These are phyloP conservation scores for Trigoniulus corallinus DNA, from an alignment of 1,140 invertebrate species.

Conservation along the genomic window DNA sequence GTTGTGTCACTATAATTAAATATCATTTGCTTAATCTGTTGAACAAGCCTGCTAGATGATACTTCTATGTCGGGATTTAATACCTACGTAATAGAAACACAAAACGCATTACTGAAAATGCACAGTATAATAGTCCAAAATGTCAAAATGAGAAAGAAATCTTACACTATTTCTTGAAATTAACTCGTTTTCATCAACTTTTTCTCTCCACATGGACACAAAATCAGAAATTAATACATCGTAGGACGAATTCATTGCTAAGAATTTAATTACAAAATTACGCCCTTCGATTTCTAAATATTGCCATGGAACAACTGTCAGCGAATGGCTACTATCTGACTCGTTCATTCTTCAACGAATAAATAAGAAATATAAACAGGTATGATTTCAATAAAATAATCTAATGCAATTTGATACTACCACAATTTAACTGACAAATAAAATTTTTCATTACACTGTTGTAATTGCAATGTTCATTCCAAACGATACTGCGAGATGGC, in stretches of 20 bases:
- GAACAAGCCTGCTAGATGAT: background rate
- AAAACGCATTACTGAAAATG: no score
- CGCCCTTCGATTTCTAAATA: background rate
- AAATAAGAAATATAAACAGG: background rate
- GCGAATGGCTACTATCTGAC: background rate
- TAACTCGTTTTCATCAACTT: background rate
- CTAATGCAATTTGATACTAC: no score
- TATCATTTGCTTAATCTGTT: background rate
- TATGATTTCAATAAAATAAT: no score
- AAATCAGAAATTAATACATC: background rate
- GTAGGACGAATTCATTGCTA: background rate
- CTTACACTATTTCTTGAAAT: background rate
- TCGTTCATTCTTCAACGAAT: background rate
- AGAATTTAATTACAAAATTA: background rate
- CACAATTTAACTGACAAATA: no score
- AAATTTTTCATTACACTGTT: no score
- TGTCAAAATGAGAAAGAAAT: no score
- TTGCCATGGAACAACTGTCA: background rate
- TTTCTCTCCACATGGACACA: background rate
- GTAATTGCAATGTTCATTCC: no score
- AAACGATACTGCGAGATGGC: no score
- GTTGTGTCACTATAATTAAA: no score
- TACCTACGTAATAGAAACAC: no score
- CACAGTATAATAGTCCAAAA: no score
- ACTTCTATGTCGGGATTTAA: background rate